Percentiles rank a stretch among this genome's conserved stretches.
phyloP scores from a whole-genome alignment of 1,140 invertebrate genomes.

The Megathymus violae region DNA sequence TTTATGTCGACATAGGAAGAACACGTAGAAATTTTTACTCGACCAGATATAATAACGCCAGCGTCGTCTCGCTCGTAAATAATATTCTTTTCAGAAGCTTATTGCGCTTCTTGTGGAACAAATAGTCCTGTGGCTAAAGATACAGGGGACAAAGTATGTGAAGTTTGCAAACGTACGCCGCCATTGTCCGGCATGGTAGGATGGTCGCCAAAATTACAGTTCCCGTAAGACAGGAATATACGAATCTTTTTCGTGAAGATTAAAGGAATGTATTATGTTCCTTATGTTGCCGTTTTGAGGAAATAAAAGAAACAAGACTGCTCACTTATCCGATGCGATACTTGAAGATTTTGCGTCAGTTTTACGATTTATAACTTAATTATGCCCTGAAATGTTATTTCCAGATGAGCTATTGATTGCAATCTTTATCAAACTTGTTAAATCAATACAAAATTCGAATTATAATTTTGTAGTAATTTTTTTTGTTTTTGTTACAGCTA shows the following conservation, averaged over 20 bases:
- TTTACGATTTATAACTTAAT: too few relatives aligned
- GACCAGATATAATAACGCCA: constrained; percentile 68
- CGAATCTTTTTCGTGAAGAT: constrained; percentile 22
- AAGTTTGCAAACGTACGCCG: constrained; percentile 20
- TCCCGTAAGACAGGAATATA: neutral
- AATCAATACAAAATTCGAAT: too few relatives aligned
- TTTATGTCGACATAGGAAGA: constrained; percentile 66
- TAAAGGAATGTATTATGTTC: constrained; percentile 19
- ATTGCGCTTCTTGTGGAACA: constrained; percentile 68
- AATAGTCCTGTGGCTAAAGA: constrained; percentile 49
- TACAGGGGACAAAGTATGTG: constrained; percentile 39
- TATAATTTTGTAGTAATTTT: too few relatives aligned
- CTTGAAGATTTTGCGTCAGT: too few relatives aligned
- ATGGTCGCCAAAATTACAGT: constrained; percentile 62
- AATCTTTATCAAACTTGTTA: too few relatives aligned
- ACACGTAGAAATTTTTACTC: constrained; percentile 74
- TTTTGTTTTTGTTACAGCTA: too few relatives aligned
- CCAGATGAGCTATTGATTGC: too few relatives aligned
- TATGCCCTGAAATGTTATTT: too few relatives aligned
- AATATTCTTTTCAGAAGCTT: constrained; percentile 79
- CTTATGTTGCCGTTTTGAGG: neutral
- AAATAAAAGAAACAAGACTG: neutral
- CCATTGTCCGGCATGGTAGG: constrained; percentile 69
- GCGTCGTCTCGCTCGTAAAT: constrained; percentile 74
- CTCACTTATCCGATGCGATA: too few relatives aligned